A percentile compares a stretch with the other conserved stretches of the same genome.
Conservation (phyloP, 2,797 vertebrate genomes). For the Onychomys torridus region DNA sequence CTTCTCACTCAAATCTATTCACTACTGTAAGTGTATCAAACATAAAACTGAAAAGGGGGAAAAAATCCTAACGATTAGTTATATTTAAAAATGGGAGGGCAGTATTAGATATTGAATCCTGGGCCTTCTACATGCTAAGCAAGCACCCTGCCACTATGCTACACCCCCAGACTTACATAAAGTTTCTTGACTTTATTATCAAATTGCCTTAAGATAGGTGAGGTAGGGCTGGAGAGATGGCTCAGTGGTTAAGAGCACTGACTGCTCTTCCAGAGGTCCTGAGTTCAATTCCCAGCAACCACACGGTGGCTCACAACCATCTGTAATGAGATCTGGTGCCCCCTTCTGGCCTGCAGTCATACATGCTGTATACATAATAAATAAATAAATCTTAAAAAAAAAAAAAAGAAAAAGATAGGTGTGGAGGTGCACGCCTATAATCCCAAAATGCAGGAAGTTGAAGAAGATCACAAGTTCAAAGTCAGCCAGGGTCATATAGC, state of each 20-base stretch:
- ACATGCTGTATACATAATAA: too few relatives aligned
- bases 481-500: background rate
- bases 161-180: background rate
- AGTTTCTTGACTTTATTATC: background rate
- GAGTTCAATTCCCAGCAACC: too few relatives aligned
- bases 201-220: background rate
- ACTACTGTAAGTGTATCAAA: background rate
- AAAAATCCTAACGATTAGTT: background rate
- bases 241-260: too few relatives aligned
- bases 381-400: too few relatives aligned
- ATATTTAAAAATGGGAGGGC: background rate
- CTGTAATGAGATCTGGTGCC: too few relatives aligned
- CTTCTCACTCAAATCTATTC: slow-evolving; percentile 3
- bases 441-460: background rate
- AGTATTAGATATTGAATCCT: background rate
- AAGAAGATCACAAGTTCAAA: background rate
- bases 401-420: too few relatives aligned
- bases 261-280: too few relatives aligned
- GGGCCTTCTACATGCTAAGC: background rate
- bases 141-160: background rate
- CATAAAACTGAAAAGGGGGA: background rate
- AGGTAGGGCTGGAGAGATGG: too few relatives aligned
- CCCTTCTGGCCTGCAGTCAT: too few relatives aligned
- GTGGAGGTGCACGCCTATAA: background rate
- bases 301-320: too few relatives aligned